phyloP scores from a whole-genome alignment of 2,888 invertebrate genomes.

The Stramonita haemastoma region DNA sequence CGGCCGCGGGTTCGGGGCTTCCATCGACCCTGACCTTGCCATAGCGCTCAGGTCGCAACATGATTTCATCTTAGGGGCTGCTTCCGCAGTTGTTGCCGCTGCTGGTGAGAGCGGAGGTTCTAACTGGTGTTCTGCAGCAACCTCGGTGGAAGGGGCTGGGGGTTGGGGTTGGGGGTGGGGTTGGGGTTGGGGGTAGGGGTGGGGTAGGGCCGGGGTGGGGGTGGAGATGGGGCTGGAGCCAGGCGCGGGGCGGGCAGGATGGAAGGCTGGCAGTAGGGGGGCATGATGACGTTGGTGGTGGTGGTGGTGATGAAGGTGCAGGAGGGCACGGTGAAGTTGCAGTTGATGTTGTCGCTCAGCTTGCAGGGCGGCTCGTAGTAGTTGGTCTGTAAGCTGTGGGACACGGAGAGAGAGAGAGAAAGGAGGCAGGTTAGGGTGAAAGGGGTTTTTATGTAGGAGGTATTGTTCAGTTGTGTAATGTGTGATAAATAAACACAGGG shows the following conservation, averaged over 20 bases:
- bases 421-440: no score
- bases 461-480: no score
- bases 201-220: not conserved
- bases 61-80: slow-evolving; percentile 8
- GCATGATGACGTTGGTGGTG: not conserved
- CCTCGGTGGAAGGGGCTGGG: not conserved
- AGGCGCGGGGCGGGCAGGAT: not conserved
- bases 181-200: not conserved
- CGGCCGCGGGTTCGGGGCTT: slow-evolving; percentile 33
- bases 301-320: not conserved
- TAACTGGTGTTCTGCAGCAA: not conserved
- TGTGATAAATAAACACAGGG: no score
- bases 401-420: no score
- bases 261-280: not conserved
- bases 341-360: not conserved
- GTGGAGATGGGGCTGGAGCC: no score
- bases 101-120: not conserved
- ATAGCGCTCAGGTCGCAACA: slow-evolving; percentile 35
- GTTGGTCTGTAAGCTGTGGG: not conserved
- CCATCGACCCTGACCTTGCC: slow-evolving; percentile 11
- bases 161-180: not conserved
- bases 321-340: not conserved
- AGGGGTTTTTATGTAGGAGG: no score
- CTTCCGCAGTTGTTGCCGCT: not conserved
- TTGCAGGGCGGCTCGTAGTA: not conserved